Percentiles rank a stretch among this genome's conserved stretches.
Evolutionary conservation across 2,113 vertebrate genomes (phyloP).

Genomic region (Peucedramus taeniatus): DNA sequence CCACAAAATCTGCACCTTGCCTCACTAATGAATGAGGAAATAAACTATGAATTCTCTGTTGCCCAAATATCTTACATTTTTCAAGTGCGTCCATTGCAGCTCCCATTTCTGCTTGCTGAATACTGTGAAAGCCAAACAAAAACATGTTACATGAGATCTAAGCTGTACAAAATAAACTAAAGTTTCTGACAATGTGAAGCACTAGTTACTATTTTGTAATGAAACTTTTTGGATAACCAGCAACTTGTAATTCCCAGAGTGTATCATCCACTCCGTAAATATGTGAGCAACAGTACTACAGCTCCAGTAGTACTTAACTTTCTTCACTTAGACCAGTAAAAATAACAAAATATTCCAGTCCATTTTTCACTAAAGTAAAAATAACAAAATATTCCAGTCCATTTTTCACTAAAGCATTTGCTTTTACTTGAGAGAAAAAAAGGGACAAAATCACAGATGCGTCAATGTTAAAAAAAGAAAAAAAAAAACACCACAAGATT

Average conservation of each 20-base stretch:
- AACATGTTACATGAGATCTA: neutral
- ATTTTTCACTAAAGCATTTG: neutral
- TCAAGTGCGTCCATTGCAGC: slow-evolving; percentile 98
- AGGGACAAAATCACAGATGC: neutral
- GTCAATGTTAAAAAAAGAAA: neutral
- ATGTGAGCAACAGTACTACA: neutral
- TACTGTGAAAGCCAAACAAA: slow-evolving; percentile 76
- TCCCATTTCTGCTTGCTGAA: slow-evolving; percentile 99
- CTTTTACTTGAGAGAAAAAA: neutral
- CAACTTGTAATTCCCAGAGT: neutral
- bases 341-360: neutral
- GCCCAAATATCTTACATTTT: slow-evolving; percentile 87
- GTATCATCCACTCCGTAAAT: neutral
- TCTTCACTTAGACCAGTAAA: slow-evolving; percentile 8
- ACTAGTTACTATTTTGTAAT: neutral
- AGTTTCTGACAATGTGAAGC: neutral
- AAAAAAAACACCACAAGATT: neutral
- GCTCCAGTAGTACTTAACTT: neutral
- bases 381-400: neutral
- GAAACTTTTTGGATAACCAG: neutral
- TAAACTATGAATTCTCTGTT: neutral
- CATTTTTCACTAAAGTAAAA: slow-evolving; percentile 1
- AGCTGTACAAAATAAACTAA: neutral
- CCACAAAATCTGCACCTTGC: neutral
- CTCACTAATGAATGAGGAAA: neutral